Percentiles rank a stretch among this genome's conserved stretches.
Conservation (phyloP, 2,797 vertebrate species). For the Myotis vivesi region DNA sequence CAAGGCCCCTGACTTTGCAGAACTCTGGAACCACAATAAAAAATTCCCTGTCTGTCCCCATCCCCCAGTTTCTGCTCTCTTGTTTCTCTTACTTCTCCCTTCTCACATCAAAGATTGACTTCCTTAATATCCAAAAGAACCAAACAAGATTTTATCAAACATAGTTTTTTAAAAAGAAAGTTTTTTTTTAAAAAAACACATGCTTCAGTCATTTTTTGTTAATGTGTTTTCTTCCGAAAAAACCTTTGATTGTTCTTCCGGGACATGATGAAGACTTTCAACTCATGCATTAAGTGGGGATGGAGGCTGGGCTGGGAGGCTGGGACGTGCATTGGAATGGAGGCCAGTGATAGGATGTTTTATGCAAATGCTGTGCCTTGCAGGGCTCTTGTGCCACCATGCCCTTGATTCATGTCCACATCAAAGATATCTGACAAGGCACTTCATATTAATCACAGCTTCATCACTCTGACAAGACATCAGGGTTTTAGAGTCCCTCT, state of each 20-base stretch:
- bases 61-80: not conserved
- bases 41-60: not conserved
- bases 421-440: not conserved
- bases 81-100: not conserved
- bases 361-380: not conserved
- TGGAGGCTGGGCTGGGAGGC: not conserved
- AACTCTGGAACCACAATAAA: not conserved
- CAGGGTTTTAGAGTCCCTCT: not conserved
- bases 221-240: not conserved
- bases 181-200: not conserved
- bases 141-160: not conserved
- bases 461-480: not conserved
- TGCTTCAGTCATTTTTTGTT: not conserved
- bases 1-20: not conserved
- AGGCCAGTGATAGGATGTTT: not conserved
- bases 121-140: not conserved
- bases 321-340: not conserved
- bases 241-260: constrained; percentile 63
- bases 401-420: not conserved
- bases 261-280: constrained; percentile 38
- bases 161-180: not conserved
- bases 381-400: not conserved
- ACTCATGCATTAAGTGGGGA: constrained; percentile 45
- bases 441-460: not conserved
- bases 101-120: not conserved